Evolutionary conservation across 1,140 invertebrate genomes (phyloP).

Genomic region (Parapsyche elsis): DNA sequence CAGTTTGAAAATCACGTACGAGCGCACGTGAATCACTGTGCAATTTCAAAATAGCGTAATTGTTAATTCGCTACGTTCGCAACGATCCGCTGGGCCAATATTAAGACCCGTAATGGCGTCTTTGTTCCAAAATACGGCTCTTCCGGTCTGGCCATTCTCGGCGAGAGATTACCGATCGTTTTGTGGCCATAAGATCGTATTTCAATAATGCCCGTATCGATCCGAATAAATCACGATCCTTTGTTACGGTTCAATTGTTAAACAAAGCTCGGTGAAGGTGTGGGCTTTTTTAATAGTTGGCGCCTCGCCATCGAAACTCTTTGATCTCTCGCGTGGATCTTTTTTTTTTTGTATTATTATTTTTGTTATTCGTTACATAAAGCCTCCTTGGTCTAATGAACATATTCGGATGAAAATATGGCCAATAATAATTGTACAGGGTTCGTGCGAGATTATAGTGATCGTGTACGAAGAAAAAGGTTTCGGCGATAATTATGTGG

Average conservation of each 20-base stretch:
- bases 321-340: slow-evolving; percentile 46
- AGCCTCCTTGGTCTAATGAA: slow-evolving; percentile 25
- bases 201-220: slow-evolving; percentile 33
- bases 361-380: neutral
- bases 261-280: slow-evolving; percentile 34
- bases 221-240: slow-evolving; percentile 37
- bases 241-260: slow-evolving; percentile 39
- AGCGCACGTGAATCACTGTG: neutral
- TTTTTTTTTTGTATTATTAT: slow-evolving; percentile 34
- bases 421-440: slow-evolving; percentile 53
- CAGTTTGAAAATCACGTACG: neutral
- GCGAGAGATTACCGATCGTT: neutral
- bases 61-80: neutral
- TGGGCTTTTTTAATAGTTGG: slow-evolving; percentile 44
- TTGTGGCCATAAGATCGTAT: neutral
- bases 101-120: slow-evolving; percentile 14
- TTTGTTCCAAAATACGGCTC: slow-evolving; percentile 11
- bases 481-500: slow-evolving; percentile 52
- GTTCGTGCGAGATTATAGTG: slow-evolving; percentile 52
- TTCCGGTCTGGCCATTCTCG: neutral
- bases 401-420: slow-evolving; percentile 50
- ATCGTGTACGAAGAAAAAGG: slow-evolving; percentile 51
- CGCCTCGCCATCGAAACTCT: slow-evolving; percentile 47
- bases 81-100: neutral
- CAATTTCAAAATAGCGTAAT: neutral